Evolutionary conservation across 2,888 invertebrate genomes (phyloP).

Genomic region (Rutpela maculata): DNA sequence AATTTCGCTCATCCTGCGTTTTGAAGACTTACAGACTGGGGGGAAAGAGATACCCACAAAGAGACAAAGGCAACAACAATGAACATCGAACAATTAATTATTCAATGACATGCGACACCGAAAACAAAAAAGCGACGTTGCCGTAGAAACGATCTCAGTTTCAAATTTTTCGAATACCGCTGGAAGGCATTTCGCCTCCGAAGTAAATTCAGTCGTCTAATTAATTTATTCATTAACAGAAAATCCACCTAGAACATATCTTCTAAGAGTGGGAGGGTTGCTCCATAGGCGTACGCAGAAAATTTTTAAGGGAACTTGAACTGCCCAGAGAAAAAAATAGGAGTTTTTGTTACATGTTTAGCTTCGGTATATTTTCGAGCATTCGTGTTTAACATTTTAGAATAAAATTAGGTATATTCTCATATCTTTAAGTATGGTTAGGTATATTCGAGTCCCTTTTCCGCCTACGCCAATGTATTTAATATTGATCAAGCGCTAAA

Average conservation of each 20-base stretch:
- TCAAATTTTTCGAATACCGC: constrained; percentile 7
- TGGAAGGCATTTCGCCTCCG: constrained; percentile 24
- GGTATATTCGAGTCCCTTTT: constrained; percentile 5
- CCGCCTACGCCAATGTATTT: constrained; percentile 26
- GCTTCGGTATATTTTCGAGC: no score
- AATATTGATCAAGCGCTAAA: constrained; percentile 45
- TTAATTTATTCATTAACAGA: constrained; percentile 35
- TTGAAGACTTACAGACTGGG: constrained; percentile 39
- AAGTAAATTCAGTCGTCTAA: constrained; percentile 33
- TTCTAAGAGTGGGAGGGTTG: constrained; percentile 16
- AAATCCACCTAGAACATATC: constrained; percentile 31
- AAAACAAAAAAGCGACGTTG: constrained; percentile 57
- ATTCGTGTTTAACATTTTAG: no score
- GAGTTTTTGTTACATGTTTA: no score
- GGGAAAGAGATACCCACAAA: constrained; percentile 64
- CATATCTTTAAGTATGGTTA: no score
- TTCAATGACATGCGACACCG: constrained; percentile 72
- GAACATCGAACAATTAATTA: constrained; percentile 73
- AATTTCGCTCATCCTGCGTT: constrained; percentile 23
- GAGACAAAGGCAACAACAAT: constrained; percentile 72
- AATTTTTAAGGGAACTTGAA: not conserved
- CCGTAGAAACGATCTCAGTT: constrained; percentile 56
- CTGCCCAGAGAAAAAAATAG: not conserved
- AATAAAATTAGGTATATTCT: no score
- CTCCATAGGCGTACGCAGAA: constrained; percentile 20